Base-by-base conservation (phyloP, 1,140 invertebrate species). In the Phthorimaea operculella region DNA sequence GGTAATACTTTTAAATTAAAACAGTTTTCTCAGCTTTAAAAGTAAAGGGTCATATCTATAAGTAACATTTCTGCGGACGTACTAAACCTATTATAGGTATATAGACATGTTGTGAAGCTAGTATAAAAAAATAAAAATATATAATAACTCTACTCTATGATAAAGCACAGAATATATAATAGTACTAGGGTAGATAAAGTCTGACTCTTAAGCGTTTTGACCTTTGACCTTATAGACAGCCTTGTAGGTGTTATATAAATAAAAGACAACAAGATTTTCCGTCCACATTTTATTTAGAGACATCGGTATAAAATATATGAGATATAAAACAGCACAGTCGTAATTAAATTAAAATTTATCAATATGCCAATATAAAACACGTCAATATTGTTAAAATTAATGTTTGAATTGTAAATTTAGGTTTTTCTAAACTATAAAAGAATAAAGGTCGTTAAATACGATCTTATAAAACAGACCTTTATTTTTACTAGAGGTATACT, bases 261-360 rank as follows among this genome's bases (percentile, higher is more conserved):
- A 28, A 28, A 50, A 28, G 7, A 63, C 69, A 67, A 50, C 64
- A 42, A 60, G 33, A 54, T 52, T 53, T 70, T 66, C 52, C 61
- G 59, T 77, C 71, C 76, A 84, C 75, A 83, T 83, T 84, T 83
- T 83, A 83, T 81, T 83, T 77, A 84, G 79, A 84, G 75, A 80
- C 78, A 84, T 80, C 67, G 70, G 81, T 84, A 84, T 84, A 84
- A 83, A 84, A 84, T 83, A 84, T 84, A 83, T 81, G 72, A 81
- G 79, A 83, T 83, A 84, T 83, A 84, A 83, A 84, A 84, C 75
- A 82, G 79, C 72, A 79, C 74, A 84, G 79, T 83, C 75, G 68
- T 81, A 79, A 84, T 75, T 74, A 70, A 80, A 79, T 70, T 76
- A 79, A 82, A 79, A 70, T 66, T 71, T 78, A 72, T 74, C 67